Evolutionary conservation across 2,888 invertebrate genomes (phyloP), one percentile per base, ranked within the genome.

Genomic region (Pecten maximus): DNA sequence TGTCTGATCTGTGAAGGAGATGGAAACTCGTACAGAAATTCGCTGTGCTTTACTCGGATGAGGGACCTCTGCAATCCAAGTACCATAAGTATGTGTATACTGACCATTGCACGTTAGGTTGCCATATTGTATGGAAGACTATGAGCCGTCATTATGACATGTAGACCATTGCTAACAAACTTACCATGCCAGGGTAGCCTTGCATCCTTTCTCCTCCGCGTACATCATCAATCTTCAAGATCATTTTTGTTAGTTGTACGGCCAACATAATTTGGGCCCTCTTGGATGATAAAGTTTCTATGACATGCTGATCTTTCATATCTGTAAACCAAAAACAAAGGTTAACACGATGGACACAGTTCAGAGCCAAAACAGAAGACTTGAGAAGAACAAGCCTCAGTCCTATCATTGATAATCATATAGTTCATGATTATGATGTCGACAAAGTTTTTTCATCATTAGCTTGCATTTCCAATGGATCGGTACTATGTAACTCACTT

Each of bases 201-300:
- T 74, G 23, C 88, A 90, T 88, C 60, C 74, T 40, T 74, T 89
- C 88, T 60, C 89, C 89, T 28, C 94, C 97, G 94, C 98, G 98
- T 86, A 99, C 98, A 96, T 99, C 99, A 96, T 99, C 99, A 92
- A 99, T 99, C 97, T 99, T 99, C 94, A 99, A 98, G 94, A 99
- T 99, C 99, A 99, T 99, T 97, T 99, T 99, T 89, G 99, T 99
- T 93, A 99, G 97, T 96, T 99, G 99, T 0, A 99, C 99, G 39
- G 99, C 99, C 94, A 99, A 97, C 50, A 99, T 97, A 92, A 99
- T 98, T 97, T 99, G 99, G 96, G 99, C 99, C 95, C 98, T 98
- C 98, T 99, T 99, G 60, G 99, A 99, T 97, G 98, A 98, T 89
- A 99, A 97, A 0, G 99, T 99, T 97, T 99, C 99, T 91, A 99